Conservation (phyloP, 2,797 vertebrate genomes). For the Schizothorax lantsangensis region DNA sequence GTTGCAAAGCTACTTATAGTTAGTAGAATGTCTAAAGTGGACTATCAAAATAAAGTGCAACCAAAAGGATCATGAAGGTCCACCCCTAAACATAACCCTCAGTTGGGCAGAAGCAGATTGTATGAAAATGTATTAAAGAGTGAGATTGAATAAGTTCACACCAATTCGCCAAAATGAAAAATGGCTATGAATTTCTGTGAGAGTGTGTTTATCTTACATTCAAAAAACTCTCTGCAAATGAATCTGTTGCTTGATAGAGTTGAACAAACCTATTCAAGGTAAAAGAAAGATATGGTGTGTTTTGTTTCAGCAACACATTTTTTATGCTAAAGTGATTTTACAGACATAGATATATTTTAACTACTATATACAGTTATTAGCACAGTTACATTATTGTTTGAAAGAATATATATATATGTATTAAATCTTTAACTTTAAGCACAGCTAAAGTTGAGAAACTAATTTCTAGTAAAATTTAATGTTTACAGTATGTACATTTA, state of each 20-base stretch:
- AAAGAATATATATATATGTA: background rate
- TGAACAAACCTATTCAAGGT: background rate
- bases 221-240: background rate
- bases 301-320: background rate
- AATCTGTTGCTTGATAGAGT: background rate
- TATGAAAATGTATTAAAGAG: background rate
- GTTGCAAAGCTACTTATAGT: too few species aligned
- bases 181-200: too few species aligned
- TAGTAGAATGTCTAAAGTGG: too few species aligned
- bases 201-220: too few species aligned
- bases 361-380: background rate
- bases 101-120: background rate
- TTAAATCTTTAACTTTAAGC: too few species aligned
- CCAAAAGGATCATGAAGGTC: too few species aligned
- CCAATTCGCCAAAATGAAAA: background rate
- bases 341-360: too few species aligned
- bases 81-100: too few species aligned
- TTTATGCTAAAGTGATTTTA: background rate
- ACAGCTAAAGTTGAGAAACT: too few species aligned
- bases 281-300: background rate
- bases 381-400: background rate
- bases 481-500: background rate
- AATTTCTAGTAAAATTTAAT: background rate
- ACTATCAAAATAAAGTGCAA: too few species aligned
- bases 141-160: background rate